phyloP scores from a whole-genome alignment of 1,140 invertebrate genomes.

The Solenopsis fugax region DNA sequence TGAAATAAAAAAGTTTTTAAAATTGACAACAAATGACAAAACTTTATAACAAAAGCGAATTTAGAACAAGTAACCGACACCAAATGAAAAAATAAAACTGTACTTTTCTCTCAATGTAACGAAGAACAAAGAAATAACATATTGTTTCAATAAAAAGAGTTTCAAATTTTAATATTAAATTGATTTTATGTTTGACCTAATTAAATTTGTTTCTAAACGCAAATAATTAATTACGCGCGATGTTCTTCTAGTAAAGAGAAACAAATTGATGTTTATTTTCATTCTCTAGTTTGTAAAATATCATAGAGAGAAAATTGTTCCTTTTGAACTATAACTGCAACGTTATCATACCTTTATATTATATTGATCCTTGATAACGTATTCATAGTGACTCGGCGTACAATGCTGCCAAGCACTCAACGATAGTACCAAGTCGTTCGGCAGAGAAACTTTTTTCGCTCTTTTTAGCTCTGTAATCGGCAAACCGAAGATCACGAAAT shows the following conservation, averaged over 20 bases:
- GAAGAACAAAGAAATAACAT: background rate
- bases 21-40: background rate
- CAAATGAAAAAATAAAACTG: background rate
- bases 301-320: background rate
- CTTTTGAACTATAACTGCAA: background rate
- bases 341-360: conserved; percentile 71
- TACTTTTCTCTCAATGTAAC: background rate
- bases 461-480: conserved; percentile 73
- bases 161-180: background rate
- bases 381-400: conserved; percentile 67
- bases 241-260: background rate
- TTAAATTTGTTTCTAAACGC: background rate
- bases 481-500: conserved; percentile 75
- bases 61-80: background rate
- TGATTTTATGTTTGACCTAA: background rate
- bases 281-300: background rate
- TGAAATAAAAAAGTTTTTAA: background rate
- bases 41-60: background rate
- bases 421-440: conserved; percentile 73
- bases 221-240: background rate
- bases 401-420: conserved; percentile 74
- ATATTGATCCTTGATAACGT: conserved; percentile 66
- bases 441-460: conserved; percentile 52
- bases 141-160: background rate
- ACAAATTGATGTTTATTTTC: background rate